phyloP scores from a whole-genome alignment of 1,140 invertebrate genomes.

The Aphidius gifuensis region DNA sequence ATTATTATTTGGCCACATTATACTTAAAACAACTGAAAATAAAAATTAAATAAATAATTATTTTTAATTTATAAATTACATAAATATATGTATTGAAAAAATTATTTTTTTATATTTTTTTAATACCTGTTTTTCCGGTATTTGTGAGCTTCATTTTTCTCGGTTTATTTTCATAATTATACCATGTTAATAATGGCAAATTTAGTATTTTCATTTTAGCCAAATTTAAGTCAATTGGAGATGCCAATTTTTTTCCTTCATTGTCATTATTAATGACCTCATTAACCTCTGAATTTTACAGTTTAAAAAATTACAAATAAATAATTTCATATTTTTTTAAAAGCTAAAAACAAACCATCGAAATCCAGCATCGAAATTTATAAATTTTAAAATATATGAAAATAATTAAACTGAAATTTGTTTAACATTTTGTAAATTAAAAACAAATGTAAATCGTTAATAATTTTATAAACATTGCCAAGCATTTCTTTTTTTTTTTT shows the following conservation, averaged over 20 bases:
- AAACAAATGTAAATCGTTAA: too few species aligned
- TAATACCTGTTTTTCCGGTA: constrained; percentile 58
- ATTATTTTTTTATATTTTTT: constrained; percentile 6
- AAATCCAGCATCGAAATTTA: too few species aligned
- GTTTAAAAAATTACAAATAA: too few species aligned
- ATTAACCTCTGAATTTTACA: too few species aligned
- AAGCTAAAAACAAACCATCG: too few species aligned
- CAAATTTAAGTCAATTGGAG: constrained; percentile 60
- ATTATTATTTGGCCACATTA: constrained; percentile 57
- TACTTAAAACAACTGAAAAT: constrained; percentile 55
- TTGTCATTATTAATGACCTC: too few species aligned
- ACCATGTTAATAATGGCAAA: constrained; percentile 56
- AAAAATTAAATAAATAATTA: background rate
- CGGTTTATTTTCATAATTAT: constrained; percentile 55
- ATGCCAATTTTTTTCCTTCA: constrained; percentile 35
- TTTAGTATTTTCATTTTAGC: constrained; percentile 47
- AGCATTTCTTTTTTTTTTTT: too few species aligned
- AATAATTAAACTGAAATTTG: too few species aligned
- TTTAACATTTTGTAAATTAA: too few species aligned
- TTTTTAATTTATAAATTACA: constrained; percentile 2
- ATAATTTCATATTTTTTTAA: too few species aligned
- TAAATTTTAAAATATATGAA: too few species aligned
- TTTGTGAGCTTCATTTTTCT: constrained; percentile 62
- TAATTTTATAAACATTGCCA: too few species aligned
- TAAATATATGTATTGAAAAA: background rate